These are phyloP conservation scores for Conus canariensis DNA, from an alignment of 2,888 invertebrate species.

Conservation along the genomic window DNA sequence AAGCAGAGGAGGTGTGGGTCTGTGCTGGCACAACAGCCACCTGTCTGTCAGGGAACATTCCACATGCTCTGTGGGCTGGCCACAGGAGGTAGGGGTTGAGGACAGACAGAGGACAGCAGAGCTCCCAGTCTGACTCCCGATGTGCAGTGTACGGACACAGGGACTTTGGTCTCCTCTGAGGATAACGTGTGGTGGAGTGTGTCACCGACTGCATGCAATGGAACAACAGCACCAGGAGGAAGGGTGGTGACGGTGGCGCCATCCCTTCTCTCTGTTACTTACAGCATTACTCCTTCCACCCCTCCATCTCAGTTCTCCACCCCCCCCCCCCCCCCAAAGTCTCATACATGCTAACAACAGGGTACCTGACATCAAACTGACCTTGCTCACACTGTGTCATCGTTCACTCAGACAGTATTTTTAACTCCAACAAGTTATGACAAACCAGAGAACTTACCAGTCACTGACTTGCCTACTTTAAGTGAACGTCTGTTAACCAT, in stretches of 20 bases:
- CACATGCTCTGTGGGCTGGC: not conserved
- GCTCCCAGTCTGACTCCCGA: not conserved
- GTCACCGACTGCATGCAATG: not conserved
- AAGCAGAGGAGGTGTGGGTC: not conserved
- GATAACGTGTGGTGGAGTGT: not conserved
- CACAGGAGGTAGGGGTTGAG: not conserved
- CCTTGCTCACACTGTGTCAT: not conserved
- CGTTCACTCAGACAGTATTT: not conserved
- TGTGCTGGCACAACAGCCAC: not conserved
- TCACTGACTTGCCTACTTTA: not conserved
- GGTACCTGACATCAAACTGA: not conserved
- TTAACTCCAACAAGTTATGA: not conserved
- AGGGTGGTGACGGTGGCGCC: not conserved
- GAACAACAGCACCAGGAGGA: not conserved
- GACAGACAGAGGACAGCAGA: not conserved
- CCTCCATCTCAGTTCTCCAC: not conserved
- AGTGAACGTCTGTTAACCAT: not conserved
- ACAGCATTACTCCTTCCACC: slow-evolving; percentile 15
- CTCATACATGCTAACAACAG: not conserved
- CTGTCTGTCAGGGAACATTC: slow-evolving; percentile 14
- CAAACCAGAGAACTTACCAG: not conserved
- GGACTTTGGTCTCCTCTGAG: not conserved
- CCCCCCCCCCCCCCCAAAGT: not conserved
- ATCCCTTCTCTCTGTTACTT: not conserved
- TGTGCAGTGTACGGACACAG: not conserved